Evolutionary conservation across 2,113 vertebrate species (phyloP).

Genomic region (Heterochromis multidens): DNA sequence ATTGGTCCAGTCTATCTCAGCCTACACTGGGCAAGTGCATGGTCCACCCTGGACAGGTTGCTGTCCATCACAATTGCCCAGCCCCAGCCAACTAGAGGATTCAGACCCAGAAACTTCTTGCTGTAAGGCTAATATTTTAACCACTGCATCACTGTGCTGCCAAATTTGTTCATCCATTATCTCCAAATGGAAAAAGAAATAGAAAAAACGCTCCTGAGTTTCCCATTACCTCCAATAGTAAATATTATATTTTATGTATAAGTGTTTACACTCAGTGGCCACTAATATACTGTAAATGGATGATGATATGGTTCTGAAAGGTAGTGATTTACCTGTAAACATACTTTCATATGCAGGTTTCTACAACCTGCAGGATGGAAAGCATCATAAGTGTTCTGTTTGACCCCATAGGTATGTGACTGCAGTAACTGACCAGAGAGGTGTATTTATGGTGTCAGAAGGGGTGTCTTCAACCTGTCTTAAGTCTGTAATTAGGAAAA

Average conservation of each 20-base stretch:
- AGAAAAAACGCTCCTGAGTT: background rate
- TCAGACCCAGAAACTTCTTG: background rate
- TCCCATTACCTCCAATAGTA: background rate
- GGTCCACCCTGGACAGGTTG: background rate
- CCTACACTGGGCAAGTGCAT: background rate
- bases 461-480: slow-evolving; percentile 16
- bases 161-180: background rate
- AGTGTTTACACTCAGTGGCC: background rate
- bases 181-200: background rate
- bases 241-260: background rate
- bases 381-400: background rate
- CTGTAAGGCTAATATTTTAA: background rate
- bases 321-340: background rate
- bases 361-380: background rate
- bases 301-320: background rate
- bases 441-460: slow-evolving; percentile 37
- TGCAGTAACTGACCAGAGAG: slow-evolving; percentile 18
- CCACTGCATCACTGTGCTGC: background rate
- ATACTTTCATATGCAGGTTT: background rate
- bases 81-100: background rate
- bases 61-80: background rate
- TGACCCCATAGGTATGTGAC: slow-evolving; percentile 25
- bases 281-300: background rate
- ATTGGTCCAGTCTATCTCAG: background rate
- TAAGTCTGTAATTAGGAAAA: slow-evolving; percentile 51